phyloP scores from a whole-genome alignment of 2,113 vertebrate genomes.

The Plecturocebus donacophilus region DNA sequence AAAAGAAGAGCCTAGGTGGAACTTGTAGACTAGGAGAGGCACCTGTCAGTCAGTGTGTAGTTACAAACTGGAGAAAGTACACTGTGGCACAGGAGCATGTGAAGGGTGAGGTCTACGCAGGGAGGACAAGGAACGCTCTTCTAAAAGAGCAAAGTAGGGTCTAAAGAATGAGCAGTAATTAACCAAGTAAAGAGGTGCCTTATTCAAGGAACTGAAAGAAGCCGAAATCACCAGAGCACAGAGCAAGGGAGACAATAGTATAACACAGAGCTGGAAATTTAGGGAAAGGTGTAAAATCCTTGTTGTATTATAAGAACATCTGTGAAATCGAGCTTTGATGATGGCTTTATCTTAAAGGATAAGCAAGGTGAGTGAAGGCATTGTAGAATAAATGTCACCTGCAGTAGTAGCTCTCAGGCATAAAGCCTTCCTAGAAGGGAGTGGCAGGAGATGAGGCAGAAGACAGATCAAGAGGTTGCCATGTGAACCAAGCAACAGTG shows the following conservation, averaged over 20 bases:
- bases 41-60: background rate
- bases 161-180: background rate
- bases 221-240: background rate
- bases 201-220: background rate
- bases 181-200: background rate
- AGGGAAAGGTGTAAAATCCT: background rate
- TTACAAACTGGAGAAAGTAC: background rate
- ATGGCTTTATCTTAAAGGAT: background rate
- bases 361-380: background rate
- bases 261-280: background rate
- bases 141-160: background rate
- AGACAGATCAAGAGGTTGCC: background rate
- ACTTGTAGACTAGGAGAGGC: background rate
- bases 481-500: background rate
- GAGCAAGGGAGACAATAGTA: background rate
- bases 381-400: background rate
- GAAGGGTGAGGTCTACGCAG: rapidly evolving
- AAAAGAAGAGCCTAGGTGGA: background rate
- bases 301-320: background rate
- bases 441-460: background rate
- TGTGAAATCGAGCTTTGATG: background rate
- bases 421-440: background rate
- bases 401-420: background rate
- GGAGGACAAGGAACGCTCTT: background rate
- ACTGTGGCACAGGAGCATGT: background rate